phyloP scores from a whole-genome alignment of 2,797 vertebrate species.

The Anas georgica region DNA sequence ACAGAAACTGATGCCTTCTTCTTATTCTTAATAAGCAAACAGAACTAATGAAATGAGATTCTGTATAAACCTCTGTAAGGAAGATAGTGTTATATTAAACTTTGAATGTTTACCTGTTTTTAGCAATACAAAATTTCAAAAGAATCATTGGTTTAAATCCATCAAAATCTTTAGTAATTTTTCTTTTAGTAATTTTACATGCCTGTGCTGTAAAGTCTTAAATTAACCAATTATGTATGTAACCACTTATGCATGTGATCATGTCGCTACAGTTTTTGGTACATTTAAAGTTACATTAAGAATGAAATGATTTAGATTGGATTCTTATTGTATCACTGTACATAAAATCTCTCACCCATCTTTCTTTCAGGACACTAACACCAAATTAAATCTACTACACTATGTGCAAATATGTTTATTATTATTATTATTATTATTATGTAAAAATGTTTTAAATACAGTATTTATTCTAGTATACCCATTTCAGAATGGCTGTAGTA shows the following conservation, averaged over 20 bases:
- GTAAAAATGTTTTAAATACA: conserved; percentile 24
- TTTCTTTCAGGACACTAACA: neutral
- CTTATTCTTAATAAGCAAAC: neutral
- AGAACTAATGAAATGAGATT: neutral
- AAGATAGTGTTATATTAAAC: neutral
- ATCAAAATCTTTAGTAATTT: neutral
- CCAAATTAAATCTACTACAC: neutral
- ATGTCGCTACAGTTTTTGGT: neutral
- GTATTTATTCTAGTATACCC: neutral
- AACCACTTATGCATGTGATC: neutral
- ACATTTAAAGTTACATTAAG: neutral
- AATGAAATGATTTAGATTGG: neutral
- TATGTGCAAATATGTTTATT: neutral
- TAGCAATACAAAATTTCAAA: neutral
- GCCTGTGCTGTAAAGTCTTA: neutral
- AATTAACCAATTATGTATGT: neutral
- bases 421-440: no score
- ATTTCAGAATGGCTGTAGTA: neutral
- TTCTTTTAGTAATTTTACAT: neutral
- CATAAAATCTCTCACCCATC: neutral
- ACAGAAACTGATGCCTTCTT: neutral
- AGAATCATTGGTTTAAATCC: neutral
- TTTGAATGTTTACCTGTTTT: neutral
- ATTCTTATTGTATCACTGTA: neutral
- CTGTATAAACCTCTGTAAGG: neutral